Evolutionary conservation across 2,888 invertebrate species (phyloP).

Genomic region (Mimachlamys varia): DNA sequence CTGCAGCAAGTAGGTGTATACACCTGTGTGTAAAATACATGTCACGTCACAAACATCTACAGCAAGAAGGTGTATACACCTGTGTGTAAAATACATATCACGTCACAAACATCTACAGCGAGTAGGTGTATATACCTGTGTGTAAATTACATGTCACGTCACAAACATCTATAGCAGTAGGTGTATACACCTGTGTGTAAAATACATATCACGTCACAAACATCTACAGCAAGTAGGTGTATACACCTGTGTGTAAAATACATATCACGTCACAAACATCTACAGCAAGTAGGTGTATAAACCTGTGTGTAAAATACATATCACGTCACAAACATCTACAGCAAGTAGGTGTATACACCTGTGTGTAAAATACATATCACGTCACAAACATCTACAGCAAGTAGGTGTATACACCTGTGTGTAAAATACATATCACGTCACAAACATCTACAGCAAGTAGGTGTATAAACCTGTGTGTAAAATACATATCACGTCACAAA

Average conservation of each 20-base stretch:
- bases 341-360: slow-evolving; percentile 82
- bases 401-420: slow-evolving; percentile 81
- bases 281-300: slow-evolving; percentile 82
- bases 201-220: background rate
- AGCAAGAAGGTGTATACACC: slow-evolving; percentile 82
- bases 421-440: background rate
- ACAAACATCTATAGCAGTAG: slow-evolving; percentile 75
- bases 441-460: slow-evolving; percentile 80
- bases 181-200: slow-evolving; percentile 81
- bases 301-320: slow-evolving; percentile 73
- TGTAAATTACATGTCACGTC: slow-evolving; percentile 28
- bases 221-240: slow-evolving; percentile 81
- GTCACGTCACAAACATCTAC: slow-evolving; percentile 59
- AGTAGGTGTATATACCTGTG: slow-evolving; percentile 82
- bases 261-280: background rate
- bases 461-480: slow-evolving; percentile 81
- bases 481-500: background rate
- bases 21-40: slow-evolving; percentile 76
- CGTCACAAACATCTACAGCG: slow-evolving; percentile 72
- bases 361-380: slow-evolving; percentile 43
- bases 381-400: slow-evolving; percentile 77
- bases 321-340: slow-evolving; percentile 59
- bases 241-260: slow-evolving; percentile 80
- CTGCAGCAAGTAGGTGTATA: slow-evolving; percentile 82
- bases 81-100: slow-evolving; percentile 59